Percentiles rank a stretch among this genome's conserved stretches.
Conservation (phyloP, 1,140 invertebrate genomes). For the Drosophila equinoxialis region DNA sequence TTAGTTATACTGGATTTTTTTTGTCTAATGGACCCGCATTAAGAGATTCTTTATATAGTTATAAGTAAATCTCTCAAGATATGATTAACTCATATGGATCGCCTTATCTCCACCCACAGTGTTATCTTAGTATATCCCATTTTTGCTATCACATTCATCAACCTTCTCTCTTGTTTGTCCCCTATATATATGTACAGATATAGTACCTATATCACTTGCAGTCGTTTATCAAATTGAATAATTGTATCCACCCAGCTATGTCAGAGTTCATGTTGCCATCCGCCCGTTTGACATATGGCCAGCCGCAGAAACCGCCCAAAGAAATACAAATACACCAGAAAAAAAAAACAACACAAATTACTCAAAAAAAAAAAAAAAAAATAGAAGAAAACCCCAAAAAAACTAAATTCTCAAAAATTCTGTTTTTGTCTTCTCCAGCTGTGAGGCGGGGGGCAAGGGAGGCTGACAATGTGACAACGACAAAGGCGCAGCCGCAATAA, state of each 20-base stretch:
- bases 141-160: constrained; percentile 31
- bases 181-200: neutral
- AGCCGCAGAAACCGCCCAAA: constrained; percentile 49
- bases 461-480: constrained; percentile 64
- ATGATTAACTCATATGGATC: neutral
- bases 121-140: constrained; percentile 18
- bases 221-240: constrained; percentile 70
- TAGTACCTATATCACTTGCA: constrained; percentile 28
- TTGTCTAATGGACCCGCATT: no score
- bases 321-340: constrained; percentile 17
- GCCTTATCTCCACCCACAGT: neutral
- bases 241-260: constrained; percentile 57
- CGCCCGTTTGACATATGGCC: constrained; percentile 59
- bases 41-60: no score
- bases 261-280: constrained; percentile 62
- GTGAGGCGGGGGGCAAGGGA: constrained; percentile 10
- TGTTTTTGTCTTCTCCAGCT: constrained; percentile 49
- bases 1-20: no score
- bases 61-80: neutral
- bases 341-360: constrained; percentile 12
- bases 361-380: constrained; percentile 22
- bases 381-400: constrained; percentile 38
- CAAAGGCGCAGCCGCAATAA: constrained; percentile 70
- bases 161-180: constrained; percentile 29
- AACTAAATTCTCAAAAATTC: constrained; percentile 60